Conservation (phyloP, 2,113 vertebrate species). For the Athene cunicularia region DNA sequence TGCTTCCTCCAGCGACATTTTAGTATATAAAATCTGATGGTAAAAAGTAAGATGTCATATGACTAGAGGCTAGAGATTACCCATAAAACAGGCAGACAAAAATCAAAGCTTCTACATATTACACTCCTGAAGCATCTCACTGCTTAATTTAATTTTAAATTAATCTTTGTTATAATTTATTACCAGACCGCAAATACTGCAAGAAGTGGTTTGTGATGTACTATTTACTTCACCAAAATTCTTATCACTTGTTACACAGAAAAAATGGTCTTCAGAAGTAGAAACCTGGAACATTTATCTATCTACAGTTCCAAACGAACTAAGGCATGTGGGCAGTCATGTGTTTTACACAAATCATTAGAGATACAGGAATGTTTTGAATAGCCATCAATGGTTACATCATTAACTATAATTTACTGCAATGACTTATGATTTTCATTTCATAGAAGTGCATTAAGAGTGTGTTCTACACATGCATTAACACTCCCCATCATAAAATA, state of each 20-base stretch:
- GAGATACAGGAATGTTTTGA: constrained; percentile 60
- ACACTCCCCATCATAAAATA: constrained; percentile 60
- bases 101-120: background rate
- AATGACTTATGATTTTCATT: constrained; percentile 50
- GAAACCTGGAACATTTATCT: background rate
- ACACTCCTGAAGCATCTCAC: background rate
- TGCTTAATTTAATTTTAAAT: background rate
- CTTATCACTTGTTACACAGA: background rate
- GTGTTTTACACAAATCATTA: constrained; percentile 62
- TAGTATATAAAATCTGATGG: background rate
- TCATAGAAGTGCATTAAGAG: constrained; percentile 52
- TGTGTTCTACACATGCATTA: constrained; percentile 66
- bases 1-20: background rate
- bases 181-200: background rate
- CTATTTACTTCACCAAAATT: constrained; percentile 7
- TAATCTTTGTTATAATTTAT: background rate
- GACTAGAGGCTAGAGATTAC: background rate
- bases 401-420: constrained; percentile 59
- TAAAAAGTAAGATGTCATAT: background rate
- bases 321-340: constrained; percentile 42
- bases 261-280: background rate
- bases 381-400: constrained; percentile 45
- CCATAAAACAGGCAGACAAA: background rate
- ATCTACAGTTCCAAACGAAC: background rate
- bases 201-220: background rate